Evolutionary conservation across 2,888 invertebrate genomes (phyloP).

Genomic region (Agrotis clavis): DNA sequence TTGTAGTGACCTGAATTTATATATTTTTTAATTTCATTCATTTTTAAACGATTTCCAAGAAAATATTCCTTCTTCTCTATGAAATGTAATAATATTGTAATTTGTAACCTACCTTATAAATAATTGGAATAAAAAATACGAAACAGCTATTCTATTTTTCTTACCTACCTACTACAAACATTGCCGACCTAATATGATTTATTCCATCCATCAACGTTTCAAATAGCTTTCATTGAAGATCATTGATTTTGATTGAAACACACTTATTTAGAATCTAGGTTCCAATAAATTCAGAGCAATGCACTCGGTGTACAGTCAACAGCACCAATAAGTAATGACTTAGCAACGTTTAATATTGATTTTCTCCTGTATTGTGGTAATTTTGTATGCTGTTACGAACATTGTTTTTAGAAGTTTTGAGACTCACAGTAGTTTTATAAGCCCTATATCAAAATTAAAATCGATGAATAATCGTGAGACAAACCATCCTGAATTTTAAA

Average conservation of each 20-base stretch:
- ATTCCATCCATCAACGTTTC: slow-evolving; percentile 21
- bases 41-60: too few relatives aligned
- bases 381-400: background rate
- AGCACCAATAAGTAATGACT: background rate
- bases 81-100: too few relatives aligned
- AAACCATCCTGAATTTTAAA: background rate
- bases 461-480: too few relatives aligned
- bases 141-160: too few relatives aligned
- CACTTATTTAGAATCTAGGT: slow-evolving; percentile 41
- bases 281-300: slow-evolving; percentile 33
- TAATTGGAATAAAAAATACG: too few relatives aligned
- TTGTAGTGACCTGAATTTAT: too few relatives aligned
- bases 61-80: too few relatives aligned
- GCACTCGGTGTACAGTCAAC: slow-evolving; percentile 16
- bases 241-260: slow-evolving; percentile 53
- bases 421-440: background rate
- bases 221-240: slow-evolving; percentile 46
- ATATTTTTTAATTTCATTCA: too few relatives aligned
- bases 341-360: background rate
- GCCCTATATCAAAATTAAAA: background rate
- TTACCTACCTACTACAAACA: slow-evolving; percentile 8
- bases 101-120: too few relatives aligned
- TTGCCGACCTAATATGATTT: slow-evolving; percentile 14
- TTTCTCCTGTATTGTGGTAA: background rate
- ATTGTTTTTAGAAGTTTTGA: background rate